These are phyloP conservation scores for Athalia rosae DNA, from an alignment of 2,888 invertebrate species.

Conservation along the genomic window DNA sequence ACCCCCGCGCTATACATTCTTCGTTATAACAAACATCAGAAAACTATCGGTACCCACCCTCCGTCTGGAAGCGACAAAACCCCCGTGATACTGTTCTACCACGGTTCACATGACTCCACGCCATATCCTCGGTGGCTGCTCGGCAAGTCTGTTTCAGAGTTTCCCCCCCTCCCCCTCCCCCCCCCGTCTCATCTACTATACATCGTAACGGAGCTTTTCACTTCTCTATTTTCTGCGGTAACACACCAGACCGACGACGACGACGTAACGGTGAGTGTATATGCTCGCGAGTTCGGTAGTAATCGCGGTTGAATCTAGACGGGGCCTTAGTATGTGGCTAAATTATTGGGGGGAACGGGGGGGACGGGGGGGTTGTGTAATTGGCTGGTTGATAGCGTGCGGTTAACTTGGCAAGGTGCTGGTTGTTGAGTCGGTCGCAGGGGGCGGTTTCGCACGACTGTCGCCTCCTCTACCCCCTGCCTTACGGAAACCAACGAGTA, in stretches of 20 bases:
- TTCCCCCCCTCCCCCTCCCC: too few relatives aligned
- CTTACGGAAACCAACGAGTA: not conserved
- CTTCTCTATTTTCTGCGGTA: too few relatives aligned
- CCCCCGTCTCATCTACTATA: too few relatives aligned
- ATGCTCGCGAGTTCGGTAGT: too few relatives aligned
- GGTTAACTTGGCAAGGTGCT: constrained; percentile 56
- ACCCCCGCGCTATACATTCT: constrained; percentile 57
- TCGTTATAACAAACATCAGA: not conserved
- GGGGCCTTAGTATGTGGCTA: constrained; percentile 59
- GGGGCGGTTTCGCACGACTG: constrained; percentile 29
- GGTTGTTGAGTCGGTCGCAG: constrained; percentile 37
- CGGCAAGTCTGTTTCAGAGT: not conserved
- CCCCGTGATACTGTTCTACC: too few relatives aligned
- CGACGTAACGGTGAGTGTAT: constrained; percentile 44
- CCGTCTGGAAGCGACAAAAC: too few relatives aligned
- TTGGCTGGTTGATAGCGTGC: constrained; percentile 64
- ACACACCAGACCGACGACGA: too few relatives aligned
- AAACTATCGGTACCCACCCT: too few relatives aligned
- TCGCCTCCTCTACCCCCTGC: constrained; percentile 5
- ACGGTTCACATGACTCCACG: too few relatives aligned
- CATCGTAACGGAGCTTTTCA: too few relatives aligned
- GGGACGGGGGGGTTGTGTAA: constrained; percentile 66
- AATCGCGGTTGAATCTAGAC: constrained; percentile 63
- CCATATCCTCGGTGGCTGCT: not conserved
- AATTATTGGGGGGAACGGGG: constrained; percentile 69